Evolutionary conservation across 1,140 invertebrate genomes (phyloP).

Genomic region (Venturia canescens): DNA sequence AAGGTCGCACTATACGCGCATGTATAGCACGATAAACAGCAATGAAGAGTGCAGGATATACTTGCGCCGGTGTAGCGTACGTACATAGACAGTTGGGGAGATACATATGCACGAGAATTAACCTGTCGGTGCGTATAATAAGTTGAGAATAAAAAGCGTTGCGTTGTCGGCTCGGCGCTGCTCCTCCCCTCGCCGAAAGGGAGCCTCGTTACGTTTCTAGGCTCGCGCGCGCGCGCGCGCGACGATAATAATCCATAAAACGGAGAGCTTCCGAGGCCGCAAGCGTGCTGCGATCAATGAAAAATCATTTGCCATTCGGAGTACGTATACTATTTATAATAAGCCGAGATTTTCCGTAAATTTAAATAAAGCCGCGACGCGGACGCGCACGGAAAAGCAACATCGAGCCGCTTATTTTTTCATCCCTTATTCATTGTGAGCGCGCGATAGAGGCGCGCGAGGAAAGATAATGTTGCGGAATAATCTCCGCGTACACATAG

Average conservation of each 20-base stretch:
- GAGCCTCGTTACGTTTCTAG: slow-evolving; percentile 27
- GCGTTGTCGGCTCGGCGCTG: not conserved
- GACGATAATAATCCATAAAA: slow-evolving; percentile 41
- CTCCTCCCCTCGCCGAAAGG: not conserved
- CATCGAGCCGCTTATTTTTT: not conserved
- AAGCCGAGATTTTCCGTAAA: not conserved
- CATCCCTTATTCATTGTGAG: not conserved
- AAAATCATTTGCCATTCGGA: slow-evolving; percentile 35
- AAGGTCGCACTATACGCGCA: slow-evolving; percentile 6
- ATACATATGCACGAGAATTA: slow-evolving; percentile 17
- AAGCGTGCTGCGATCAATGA: slow-evolving; percentile 29
- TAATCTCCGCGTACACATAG: not conserved
- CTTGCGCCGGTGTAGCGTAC: not conserved
- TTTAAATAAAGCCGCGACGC: not conserved
- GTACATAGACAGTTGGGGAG: not conserved
- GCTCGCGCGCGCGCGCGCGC: not conserved
- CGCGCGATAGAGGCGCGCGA: not conserved
- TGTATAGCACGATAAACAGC: not conserved
- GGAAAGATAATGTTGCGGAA: not conserved
- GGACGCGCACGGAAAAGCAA: too few relatives aligned
- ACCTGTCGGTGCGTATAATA: slow-evolving; percentile 33
- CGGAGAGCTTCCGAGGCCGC: slow-evolving; percentile 31
- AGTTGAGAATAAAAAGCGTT: slow-evolving; percentile 16
- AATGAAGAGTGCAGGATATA: slow-evolving; percentile 3
- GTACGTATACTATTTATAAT: not conserved